Base-by-base conservation (phyloP, 2,888 invertebrate genomes). In the Hemicrepidius hirtus region DNA sequence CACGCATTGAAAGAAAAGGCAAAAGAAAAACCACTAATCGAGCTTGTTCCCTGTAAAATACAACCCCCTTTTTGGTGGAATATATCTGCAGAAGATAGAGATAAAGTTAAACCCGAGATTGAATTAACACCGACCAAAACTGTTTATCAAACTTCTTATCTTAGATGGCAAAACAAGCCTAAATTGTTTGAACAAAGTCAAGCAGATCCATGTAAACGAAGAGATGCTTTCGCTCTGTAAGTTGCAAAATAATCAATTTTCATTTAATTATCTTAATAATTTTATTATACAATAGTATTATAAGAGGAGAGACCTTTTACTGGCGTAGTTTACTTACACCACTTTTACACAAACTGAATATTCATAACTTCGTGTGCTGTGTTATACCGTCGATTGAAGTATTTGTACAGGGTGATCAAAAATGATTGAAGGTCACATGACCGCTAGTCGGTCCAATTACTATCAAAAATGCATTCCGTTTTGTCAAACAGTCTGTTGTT, bases 131-230 rank as follows among this genome's bases (percentile, higher is more conserved):
- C 71, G 5, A 21, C 10, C 12, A 12, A 63, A 64, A 44, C 37
- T 13, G 28, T 35, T 6, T 63, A 68, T 40, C 50, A 62, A 62
- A 10, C 9, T 49, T 62, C 55, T 0, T 85, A 85, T 69, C 86
- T 82, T 46, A 84, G 89, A 53, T 90, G 90, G 90, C 87, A 84
- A 71, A 83, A 88, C 74, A 87, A 88, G 75, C 90, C 90, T 0
- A 87, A 88, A 76, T 78, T 88, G 0, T 87, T 87, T 0, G 85
- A 85, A 5, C 80, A 77, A 20, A 80, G 78, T 0, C 76, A 82
- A 32, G 71, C 68, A 12, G 84, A 84, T 78, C 81, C 83, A 16
- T 85, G 85, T 59, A 76, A 79, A 67, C 81, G 86, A 62, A 81
- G 83, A 77, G 73, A 74, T 9, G 84, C 84, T 63, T 82, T 86